Evolutionary conservation across 2,113 vertebrate genomes (phyloP), one percentile per base, ranked within the genome.

Genomic region (Melanerpes aurifrons): DNA sequence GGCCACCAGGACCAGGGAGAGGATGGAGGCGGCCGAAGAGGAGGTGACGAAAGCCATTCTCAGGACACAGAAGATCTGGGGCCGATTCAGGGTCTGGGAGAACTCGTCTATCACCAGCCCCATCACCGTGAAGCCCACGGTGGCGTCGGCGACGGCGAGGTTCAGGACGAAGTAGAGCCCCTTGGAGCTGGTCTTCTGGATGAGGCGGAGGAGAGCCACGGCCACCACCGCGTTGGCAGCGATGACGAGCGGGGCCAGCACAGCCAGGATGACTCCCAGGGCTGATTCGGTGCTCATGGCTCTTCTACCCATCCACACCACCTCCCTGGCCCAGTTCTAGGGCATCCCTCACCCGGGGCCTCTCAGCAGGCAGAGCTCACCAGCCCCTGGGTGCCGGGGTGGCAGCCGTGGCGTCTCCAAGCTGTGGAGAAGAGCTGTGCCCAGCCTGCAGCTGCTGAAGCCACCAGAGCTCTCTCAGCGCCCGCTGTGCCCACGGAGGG

Each of bases 121-220:
- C 0, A 96, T 96, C 54, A 98, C 98, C 15, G 98, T 98, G 57
- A 99, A 86, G 1, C 99, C 98, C 48, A 99, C 98, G 71, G 98
- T 96, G 86, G 96, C 59, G 45, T 99, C 99, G 0, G 99, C 98
- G 26, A 99, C 57, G 0, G 99, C 98, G 29, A 99, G 90, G 69
- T 99, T 99, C 62, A 99, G 97, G 59, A 99, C 98, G 4, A 99
- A 99, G 37, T 97, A 98, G 96, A 98, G 98, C 91, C 98, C 98
- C 48, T 97, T 97, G 82, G 94, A 97, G 43, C 97, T 93, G 1
- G 91, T 98, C 91, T 97, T 99, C 8, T 93, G 96, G 89, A 99
- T 98, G 29, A 98, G 97, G 75, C 96, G 75, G 5, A 98, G 91
- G 26, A 99, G 93, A 10, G 97, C 95, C 0, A 96, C 29, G 0